Percentiles rank a stretch among this genome's conserved stretches.
Conservation (phyloP, 1,140 invertebrate genomes). For the Trinorchestia longiramus region DNA sequence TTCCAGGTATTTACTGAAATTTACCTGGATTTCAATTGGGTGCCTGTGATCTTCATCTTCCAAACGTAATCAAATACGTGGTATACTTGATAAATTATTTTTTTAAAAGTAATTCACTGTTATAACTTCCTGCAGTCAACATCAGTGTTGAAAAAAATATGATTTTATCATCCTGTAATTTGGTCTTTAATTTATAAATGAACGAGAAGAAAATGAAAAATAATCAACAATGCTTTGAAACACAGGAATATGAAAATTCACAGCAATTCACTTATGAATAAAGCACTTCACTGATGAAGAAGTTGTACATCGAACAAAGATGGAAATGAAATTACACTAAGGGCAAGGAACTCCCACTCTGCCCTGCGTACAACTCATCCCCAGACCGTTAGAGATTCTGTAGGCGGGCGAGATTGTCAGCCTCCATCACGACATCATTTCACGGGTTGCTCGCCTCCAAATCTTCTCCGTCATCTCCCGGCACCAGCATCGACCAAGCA, state of each 20-base stretch:
- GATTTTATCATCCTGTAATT: not conserved
- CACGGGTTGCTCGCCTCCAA: constrained; percentile 29
- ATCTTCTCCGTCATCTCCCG: constrained; percentile 43
- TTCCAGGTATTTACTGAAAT: not conserved
- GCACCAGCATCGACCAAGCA: constrained; percentile 1
- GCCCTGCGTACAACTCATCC: not conserved
- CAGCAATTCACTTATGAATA: not conserved
- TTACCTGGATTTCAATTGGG: not conserved
- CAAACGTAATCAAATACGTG: not conserved
- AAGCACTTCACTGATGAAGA: not conserved
- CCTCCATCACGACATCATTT: constrained; percentile 48
- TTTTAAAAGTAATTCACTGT: too few relatives aligned
- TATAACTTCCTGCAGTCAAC: not conserved
- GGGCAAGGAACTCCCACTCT: not conserved
- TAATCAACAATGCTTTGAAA: not conserved
- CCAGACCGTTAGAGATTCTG: not conserved
- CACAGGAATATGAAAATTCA: too few relatives aligned
- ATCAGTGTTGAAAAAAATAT: not conserved
- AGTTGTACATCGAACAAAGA: not conserved
- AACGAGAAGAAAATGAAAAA: too few relatives aligned
- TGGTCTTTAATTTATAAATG: not conserved
- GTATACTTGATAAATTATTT: too few relatives aligned
- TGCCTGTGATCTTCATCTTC: not conserved
- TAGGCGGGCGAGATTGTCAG: constrained; percentile 13
- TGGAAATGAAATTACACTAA: not conserved